These are phyloP conservation scores for Ecdyonurus torrentis DNA, from an alignment of 2,888 invertebrate genomes.

Conservation along the genomic window DNA sequence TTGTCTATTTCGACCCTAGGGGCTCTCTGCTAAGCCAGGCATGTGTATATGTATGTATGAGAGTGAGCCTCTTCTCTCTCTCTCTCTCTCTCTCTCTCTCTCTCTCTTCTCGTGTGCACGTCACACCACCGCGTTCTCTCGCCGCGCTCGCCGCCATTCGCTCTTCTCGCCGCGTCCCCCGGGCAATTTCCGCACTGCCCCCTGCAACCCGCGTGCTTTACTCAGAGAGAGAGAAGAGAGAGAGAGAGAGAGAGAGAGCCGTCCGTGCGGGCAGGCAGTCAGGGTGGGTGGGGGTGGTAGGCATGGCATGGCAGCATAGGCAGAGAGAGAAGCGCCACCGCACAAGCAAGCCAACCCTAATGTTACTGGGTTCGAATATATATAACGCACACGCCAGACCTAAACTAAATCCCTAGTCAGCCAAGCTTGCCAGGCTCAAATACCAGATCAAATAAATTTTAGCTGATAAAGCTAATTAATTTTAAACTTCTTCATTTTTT, in stretches of 20 bases:
- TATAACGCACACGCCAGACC: background rate
- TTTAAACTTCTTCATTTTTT: too few species aligned
- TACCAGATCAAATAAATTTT: background rate
- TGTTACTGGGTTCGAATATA: background rate
- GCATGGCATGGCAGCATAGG: background rate
- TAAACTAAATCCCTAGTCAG: background rate
- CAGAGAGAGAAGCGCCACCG: background rate
- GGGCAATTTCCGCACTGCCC: background rate
- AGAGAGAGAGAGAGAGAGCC: too few species aligned
- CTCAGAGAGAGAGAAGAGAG: too few species aligned
- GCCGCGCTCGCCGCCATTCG: slow-evolving; percentile 1
- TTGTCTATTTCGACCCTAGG: slow-evolving; percentile 4
- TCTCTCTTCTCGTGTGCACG: slow-evolving; percentile 14
- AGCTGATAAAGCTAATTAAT: background rate
- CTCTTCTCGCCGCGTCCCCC: slow-evolving; percentile 1
- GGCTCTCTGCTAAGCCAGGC: background rate
- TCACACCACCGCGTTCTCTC: slow-evolving; percentile 7
- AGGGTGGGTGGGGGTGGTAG: background rate
- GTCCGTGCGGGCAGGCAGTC: background rate
- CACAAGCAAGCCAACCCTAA: background rate
- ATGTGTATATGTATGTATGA: too few species aligned
- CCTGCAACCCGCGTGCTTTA: slow-evolving; percentile 4
- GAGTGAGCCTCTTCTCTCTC: slow-evolving; percentile 5
- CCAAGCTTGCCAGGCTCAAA: background rate
- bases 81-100: slow-evolving; percentile 12